Evolutionary conservation across 2,113 vertebrate species (phyloP), one percentile per base, ranked within the genome.

Genomic region (Hyperopisus bebe): DNA sequence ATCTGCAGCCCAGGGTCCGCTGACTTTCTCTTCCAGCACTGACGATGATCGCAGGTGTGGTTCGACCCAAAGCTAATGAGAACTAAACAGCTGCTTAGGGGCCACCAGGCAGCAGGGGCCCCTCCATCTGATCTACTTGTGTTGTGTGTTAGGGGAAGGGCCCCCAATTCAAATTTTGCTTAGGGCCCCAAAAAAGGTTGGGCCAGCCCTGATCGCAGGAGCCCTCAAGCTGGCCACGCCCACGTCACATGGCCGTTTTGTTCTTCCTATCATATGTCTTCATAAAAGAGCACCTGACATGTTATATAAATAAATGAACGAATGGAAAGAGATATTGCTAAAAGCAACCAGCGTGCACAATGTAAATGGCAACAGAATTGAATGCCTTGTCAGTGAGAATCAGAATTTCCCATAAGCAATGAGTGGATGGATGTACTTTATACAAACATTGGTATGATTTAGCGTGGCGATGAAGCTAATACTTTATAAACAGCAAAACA

Each of bases 351-450:
- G 11, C 5, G 31, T 77, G 35, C 31, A 2, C 5, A 1, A 42
- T 80, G 15, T 39, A 7, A 39, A 80, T 19, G n/a, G 15, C 74
- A 91, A 88, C 86, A 89, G 91, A 44, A 85, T 44, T 44, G 42
- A 44, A 44, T 44, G 42, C 42, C 42, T 44, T 44, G 42, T 91
- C 89, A 88, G 90, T 91, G 92, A 90, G 90, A 87, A 27, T 48
- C 90, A 91, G 90, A 85, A 55, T 89, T 44, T 42, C 80, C 66
- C 82, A 89, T 92, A 90, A 91, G 92, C 93, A 89, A 91, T 89
- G 86, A 92, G 91, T 90, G 92, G 88, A 90, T 94, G 91, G 90
- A 88, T 92, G 17, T 88, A 89, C 93, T 92, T 92, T 91, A 66
- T n/a, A 84, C 90, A 91, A 91, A 90, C 86, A 85, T 88, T 50